Evolutionary conservation across 2,113 vertebrate genomes (phyloP).

Genomic region (Cephalophus harveyi): DNA sequence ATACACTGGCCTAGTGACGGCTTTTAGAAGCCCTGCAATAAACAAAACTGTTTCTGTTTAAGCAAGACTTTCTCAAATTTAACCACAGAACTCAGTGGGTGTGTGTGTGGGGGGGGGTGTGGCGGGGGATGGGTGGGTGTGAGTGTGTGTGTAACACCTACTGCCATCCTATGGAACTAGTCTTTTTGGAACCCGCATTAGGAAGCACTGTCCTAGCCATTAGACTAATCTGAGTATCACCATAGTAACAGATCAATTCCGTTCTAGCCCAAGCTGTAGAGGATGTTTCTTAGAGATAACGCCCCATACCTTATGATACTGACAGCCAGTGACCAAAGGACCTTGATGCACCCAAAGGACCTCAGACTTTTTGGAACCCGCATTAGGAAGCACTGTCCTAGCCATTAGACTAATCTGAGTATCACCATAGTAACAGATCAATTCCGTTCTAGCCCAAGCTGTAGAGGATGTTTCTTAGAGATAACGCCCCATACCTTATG

Average conservation of each 20-base stretch:
- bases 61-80: conserved; percentile 1
- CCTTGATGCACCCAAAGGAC: not conserved
- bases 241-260: not conserved
- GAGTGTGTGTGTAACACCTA: not conserved
- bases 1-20: not conserved
- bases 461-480: too few relatives aligned
- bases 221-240: not conserved
- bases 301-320: not conserved
- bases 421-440: too few relatives aligned
- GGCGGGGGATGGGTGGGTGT: not conserved
- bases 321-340: conserved; percentile 13
- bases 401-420: too few relatives aligned
- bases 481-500: too few relatives aligned
- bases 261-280: not conserved
- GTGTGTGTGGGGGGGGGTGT: not conserved
- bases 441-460: too few relatives aligned
- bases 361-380: too few relatives aligned
- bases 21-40: not conserved
- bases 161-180: not conserved
- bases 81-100: not conserved
- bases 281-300: not conserved
- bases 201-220: not conserved
- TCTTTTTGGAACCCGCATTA: not conserved
- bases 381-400: too few relatives aligned
- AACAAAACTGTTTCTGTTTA: conserved; percentile 35